These are phyloP conservation scores for Dasyprocta punctata DNA, from an alignment of 2,113 vertebrate species.

Conservation along the genomic window DNA sequence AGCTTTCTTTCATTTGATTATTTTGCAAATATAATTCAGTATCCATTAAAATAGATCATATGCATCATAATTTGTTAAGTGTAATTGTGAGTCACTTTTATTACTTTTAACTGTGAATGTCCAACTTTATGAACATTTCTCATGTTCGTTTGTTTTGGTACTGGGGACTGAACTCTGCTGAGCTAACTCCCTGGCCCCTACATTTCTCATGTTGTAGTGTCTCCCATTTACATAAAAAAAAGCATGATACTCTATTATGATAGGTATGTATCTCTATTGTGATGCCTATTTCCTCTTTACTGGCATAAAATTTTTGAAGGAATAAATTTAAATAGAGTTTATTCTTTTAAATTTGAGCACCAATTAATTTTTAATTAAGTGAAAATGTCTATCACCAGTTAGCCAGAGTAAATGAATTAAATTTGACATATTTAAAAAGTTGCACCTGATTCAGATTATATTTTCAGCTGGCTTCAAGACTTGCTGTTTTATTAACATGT, in stretches of 20 bases:
- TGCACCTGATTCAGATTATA: not conserved
- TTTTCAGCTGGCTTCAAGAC: not conserved
- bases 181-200: no score
- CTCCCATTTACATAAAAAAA: conserved; percentile 14
- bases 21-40: conserved; percentile 39
- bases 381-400: not conserved
- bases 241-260: not conserved
- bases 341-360: not conserved
- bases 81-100: not conserved
- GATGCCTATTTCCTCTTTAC: not conserved
- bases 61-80: not conserved
- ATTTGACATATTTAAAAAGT: not conserved
- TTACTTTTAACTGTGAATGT: not conserved
- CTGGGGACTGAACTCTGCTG: no score
- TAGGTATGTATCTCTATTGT: not conserved
- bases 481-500: not conserved
- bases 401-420: not conserved
- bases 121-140: not conserved
- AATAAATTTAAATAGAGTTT: not conserved
- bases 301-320: not conserved
- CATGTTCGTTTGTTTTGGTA: no score
- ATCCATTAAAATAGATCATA: not conserved
- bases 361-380: not conserved
- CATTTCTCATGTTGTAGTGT: not conserved
- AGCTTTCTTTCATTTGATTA: not conserved